These are phyloP conservation scores for Panthera uncia DNA, from an alignment of 2,113 vertebrate species.

Conservation along the genomic window DNA sequence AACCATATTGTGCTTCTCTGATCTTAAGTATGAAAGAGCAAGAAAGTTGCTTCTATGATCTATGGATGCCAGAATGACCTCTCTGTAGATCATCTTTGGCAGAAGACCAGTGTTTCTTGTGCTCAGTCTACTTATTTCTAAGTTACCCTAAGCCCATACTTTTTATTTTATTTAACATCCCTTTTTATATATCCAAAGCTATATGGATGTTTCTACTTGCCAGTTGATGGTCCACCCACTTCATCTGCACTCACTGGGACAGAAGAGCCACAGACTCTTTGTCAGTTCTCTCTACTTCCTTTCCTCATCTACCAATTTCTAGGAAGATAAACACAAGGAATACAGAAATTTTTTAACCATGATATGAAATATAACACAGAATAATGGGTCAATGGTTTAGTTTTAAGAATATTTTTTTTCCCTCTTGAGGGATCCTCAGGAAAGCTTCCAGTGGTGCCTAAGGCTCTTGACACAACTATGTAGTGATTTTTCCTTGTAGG, in stretches of 20 bases:
- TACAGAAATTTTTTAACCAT: not conserved
- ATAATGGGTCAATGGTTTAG: not conserved
- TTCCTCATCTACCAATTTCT: not conserved
- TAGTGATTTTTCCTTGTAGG: not conserved
- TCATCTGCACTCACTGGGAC: not conserved
- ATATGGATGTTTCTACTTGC: not conserved
- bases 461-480: not conserved
- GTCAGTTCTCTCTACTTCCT: not conserved
- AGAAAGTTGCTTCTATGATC: not conserved
- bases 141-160: not conserved
- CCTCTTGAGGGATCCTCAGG: not conserved
- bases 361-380: not conserved
- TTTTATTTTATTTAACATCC: not conserved
- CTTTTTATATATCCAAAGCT: not conserved
- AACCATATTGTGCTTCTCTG: not conserved
- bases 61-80: not conserved
- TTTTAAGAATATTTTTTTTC: not conserved
- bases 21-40: not conserved
- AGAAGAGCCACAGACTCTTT: not conserved
- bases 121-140: not conserved
- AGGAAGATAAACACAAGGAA: not conserved
- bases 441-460: not conserved
- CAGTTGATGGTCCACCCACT: not conserved
- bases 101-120: not conserved
- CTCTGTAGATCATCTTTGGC: not conserved